These are phyloP conservation scores for Syrmaticus mikado DNA, from an alignment of 2,113 vertebrate species.

Conservation along the genomic window DNA sequence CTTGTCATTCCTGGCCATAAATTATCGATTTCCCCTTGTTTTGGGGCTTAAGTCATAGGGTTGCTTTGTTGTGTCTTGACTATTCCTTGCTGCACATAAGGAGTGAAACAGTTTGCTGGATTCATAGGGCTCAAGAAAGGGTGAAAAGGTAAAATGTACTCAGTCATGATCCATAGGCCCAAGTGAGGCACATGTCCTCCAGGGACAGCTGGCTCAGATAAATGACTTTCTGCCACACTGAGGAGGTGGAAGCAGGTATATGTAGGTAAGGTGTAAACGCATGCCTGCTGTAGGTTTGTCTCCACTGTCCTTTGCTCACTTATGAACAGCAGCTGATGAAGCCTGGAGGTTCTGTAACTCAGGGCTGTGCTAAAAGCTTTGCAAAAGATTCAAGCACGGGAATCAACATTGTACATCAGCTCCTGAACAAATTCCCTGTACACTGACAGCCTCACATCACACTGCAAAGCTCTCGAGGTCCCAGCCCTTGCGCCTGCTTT, in stretches of 20 bases:
- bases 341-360: neutral
- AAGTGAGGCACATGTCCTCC: fast-evolving
- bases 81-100: neutral
- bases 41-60: neutral
- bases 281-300: neutral
- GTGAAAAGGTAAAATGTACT: neutral
- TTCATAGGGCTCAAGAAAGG: neutral
- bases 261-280: constrained; percentile 8
- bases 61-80: neutral
- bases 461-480: neutral
- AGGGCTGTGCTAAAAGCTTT: neutral
- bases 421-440: neutral
- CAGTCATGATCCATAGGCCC: neutral
- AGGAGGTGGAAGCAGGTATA: neutral
- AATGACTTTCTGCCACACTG: neutral
- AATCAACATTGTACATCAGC: neutral
- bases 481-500: neutral
- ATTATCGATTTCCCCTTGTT: neutral
- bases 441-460: neutral
- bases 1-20: neutral
- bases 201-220: neutral
- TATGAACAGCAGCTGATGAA: neutral
- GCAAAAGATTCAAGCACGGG: neutral
- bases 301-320: neutral
- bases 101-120: neutral